phyloP scores from a whole-genome alignment of 2,888 invertebrate genomes.

The Ornithoptera alexandrae region DNA sequence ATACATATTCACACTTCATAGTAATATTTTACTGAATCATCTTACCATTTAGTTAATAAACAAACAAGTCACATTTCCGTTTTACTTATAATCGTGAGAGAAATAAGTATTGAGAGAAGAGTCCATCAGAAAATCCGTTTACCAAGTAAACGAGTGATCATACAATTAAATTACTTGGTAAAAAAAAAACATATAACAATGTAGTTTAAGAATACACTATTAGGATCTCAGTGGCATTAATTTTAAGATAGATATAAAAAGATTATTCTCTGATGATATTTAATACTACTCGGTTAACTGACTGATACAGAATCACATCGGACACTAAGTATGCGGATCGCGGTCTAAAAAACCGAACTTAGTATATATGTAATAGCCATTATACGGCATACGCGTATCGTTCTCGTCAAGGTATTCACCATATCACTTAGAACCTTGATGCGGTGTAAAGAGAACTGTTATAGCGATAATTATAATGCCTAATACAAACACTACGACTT shows the following conservation, averaged over 20 bases:
- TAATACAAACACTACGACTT: slow-evolving; percentile 48
- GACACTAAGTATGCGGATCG: slow-evolving; percentile 14
- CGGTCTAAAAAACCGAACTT: slow-evolving; percentile 36
- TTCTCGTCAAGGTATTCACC: slow-evolving; percentile 67
- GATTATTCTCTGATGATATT: no score
- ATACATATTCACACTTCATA: no score
- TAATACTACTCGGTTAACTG: no score
- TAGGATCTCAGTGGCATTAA: no score
- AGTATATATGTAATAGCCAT: slow-evolving; percentile 67
- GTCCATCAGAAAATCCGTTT: no score
- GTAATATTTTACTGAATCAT: no score
- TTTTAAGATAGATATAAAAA: no score
- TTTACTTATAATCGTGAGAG: no score
- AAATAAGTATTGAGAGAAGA: no score
- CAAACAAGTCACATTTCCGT: no score
- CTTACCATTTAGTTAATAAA: no score
- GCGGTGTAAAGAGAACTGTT: slow-evolving; percentile 35
- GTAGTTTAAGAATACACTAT: neutral
- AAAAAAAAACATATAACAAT: neutral
- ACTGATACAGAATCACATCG: slow-evolving; percentile 1
- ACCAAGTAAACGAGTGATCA: no score
- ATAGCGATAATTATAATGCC: slow-evolving; percentile 32
- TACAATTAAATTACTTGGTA: slow-evolving; percentile 19
- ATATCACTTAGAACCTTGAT: slow-evolving; percentile 38
- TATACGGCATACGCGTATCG: slow-evolving; percentile 67